A percentile compares a stretch with the other conserved stretches of the same genome.
Conservation (phyloP, 2,113 vertebrate species). For the Platichthys flesus region DNA sequence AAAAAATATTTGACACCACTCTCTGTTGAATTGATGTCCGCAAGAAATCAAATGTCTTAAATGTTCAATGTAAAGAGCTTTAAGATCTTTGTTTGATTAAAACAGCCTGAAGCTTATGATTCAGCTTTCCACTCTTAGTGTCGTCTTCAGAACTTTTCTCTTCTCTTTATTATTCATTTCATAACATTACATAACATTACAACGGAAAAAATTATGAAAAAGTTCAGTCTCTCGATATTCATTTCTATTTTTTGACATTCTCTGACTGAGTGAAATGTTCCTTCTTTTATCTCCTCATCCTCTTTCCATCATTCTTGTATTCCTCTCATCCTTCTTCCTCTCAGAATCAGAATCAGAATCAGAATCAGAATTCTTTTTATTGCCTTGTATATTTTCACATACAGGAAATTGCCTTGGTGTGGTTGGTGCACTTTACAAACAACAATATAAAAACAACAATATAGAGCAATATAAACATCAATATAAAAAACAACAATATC, state of each 20-base stretch:
- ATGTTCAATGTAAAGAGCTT: background rate
- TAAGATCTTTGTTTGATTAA: background rate
- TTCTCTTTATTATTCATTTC: slow-evolving; percentile 4
- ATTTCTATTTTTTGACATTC: background rate
- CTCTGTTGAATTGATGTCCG: background rate
- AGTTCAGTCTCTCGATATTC: slow-evolving; percentile 1
- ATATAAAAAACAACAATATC: too few species aligned
- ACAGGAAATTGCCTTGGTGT: too few species aligned
- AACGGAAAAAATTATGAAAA: too few species aligned
- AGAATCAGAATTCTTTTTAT: too few species aligned
- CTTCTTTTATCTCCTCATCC: too few species aligned
- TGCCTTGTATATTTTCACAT: too few species aligned
- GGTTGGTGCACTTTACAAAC: too few species aligned
- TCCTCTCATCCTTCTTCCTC: too few species aligned
- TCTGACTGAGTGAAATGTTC: background rate
- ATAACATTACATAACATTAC: background rate
- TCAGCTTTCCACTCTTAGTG: slow-evolving; percentile 2
- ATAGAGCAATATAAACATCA: too few species aligned
- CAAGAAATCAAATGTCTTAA: background rate
- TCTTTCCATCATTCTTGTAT: too few species aligned
- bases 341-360: too few species aligned
- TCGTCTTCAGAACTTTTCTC: background rate
- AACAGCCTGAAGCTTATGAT: slow-evolving; percentile 12
- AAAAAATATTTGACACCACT: background rate
- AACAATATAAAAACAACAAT: too few species aligned